phyloP scores from a whole-genome alignment of 2,113 vertebrate genomes.

The Rousettus leschenaultii region DNA sequence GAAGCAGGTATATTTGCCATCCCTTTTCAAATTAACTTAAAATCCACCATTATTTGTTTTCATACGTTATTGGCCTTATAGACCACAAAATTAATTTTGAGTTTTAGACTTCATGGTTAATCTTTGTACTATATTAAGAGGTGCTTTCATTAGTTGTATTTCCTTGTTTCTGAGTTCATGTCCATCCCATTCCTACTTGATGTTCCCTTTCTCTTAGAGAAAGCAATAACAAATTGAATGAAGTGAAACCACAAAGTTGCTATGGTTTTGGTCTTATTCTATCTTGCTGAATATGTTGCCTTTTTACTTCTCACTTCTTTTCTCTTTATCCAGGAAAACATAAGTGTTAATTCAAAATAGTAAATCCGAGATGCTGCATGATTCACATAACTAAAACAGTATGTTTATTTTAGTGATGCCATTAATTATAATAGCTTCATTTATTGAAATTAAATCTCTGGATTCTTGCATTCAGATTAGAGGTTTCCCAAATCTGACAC shows the following conservation, averaged over 20 bases:
- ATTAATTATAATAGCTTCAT: not conserved
- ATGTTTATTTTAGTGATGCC: not conserved
- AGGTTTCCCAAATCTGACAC: not conserved
- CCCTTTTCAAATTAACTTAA: constrained; percentile 40
- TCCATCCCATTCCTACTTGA: not conserved
- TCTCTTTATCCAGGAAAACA: constrained; percentile 9
- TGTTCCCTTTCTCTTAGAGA: not conserved
- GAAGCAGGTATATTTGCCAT: constrained; percentile 88
- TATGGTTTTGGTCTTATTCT: not conserved
- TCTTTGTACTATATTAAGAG: not conserved
- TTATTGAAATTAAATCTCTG: constrained; percentile 27
- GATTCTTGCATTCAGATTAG: not conserved
- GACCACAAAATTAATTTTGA: not conserved
- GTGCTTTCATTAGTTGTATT: not conserved
- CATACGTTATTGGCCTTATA: not conserved
- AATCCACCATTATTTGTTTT: not conserved
- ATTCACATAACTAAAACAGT: not conserved
- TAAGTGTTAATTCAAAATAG: constrained; percentile 9
- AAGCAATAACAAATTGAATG: not conserved
- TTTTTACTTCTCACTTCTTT: not conserved
- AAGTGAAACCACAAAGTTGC: not conserved
- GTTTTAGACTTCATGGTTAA: not conserved
- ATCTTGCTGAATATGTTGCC: not conserved
- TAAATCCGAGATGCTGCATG: not conserved
- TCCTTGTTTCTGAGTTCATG: not conserved